These are phyloP conservation scores for Danio tinwini DNA, from an alignment of 2,797 vertebrate genomes.

Conservation along the genomic window DNA sequence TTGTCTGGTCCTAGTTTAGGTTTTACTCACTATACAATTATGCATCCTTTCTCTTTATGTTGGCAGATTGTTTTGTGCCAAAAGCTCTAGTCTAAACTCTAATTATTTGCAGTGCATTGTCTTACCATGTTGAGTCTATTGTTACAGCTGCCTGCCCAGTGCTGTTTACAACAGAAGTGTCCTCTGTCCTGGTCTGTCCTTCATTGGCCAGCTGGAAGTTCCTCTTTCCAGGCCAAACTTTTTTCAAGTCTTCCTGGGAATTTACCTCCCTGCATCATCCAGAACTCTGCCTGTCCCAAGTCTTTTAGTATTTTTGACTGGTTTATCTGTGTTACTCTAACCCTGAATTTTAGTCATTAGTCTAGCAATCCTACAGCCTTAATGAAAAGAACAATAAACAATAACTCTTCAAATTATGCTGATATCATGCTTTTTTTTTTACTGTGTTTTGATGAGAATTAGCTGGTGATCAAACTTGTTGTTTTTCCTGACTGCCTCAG, in stretches of 20 bases:
- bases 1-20: background rate
- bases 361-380: conserved; percentile 27
- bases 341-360: too few species aligned
- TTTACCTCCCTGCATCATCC: background rate
- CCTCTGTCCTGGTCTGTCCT: background rate
- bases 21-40: background rate
- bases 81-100: background rate
- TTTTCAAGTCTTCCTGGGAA: background rate
- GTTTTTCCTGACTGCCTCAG: conserved; percentile 46
- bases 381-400: conserved; percentile 39
- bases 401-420: conserved; percentile 19
- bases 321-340: too few species aligned
- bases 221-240: background rate
- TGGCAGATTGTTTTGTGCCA: background rate
- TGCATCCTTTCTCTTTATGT: background rate
- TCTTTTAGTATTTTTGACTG: background rate
- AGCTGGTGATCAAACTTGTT: conserved; percentile 57
- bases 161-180: background rate
- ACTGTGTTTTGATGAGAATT: conserved; percentile 54
- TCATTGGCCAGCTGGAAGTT: background rate
- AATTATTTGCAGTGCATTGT: background rate
- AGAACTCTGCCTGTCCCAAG: too few species aligned
- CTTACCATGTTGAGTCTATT: background rate
- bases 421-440: conserved; percentile 31
- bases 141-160: background rate